Conservation (phyloP, 1,140 invertebrate species). For the Phymastichus coffea region DNA sequence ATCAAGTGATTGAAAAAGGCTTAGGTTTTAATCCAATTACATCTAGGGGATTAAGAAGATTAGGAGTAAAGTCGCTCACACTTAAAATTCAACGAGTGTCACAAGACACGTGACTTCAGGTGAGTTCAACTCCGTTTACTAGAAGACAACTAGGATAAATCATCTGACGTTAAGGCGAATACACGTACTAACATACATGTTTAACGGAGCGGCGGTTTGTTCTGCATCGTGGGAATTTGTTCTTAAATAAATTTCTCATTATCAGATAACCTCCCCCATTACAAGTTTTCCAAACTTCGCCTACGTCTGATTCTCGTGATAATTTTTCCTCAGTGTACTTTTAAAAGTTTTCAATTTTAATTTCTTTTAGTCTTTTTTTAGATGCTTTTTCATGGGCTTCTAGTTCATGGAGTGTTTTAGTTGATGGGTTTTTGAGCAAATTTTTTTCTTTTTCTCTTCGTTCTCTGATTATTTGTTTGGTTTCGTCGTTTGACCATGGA, state of each 20-base stretch:
- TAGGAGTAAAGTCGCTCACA: no score
- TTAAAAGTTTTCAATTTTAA: not conserved
- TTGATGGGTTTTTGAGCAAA: not conserved
- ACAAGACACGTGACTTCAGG: no score
- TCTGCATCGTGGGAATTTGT: not conserved
- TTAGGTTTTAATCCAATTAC: no score
- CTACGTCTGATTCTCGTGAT: not conserved
- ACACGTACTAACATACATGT: no score
- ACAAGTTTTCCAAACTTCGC: not conserved
- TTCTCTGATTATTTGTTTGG: not conserved
- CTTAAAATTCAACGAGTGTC: no score
- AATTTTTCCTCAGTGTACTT: not conserved
- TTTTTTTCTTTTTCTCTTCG: not conserved
- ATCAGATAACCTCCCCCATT: no score
- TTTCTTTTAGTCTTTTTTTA: not conserved
- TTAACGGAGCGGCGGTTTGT: no score
- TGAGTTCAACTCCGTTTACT: no score
- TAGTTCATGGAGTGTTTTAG: not conserved
- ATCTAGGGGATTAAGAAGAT: no score
- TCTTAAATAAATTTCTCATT: not conserved
- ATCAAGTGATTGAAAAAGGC: no score
- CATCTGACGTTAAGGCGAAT: no score
- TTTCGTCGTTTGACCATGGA: not conserved
- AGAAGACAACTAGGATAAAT: no score
- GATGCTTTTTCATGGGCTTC: not conserved